Evolutionary conservation across 2,888 invertebrate species (phyloP).

Genomic region (Agapetus fuscipes): DNA sequence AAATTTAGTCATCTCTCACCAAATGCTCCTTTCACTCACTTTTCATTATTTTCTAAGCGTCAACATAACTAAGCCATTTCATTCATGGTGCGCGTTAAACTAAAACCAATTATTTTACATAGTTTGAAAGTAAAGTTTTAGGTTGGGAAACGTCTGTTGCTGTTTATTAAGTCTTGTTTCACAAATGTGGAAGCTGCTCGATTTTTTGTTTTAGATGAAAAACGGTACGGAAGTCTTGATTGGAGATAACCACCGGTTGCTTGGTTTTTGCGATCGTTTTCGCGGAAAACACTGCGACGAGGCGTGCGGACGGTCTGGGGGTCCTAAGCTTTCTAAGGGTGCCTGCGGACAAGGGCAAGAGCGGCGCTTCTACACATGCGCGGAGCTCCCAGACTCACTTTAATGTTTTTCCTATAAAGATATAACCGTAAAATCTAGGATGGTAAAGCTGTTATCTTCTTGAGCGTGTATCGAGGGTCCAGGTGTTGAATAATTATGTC

Average conservation of each 20-base stretch:
- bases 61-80: no score
- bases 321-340: neutral
- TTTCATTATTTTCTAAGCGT: no score
- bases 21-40: no score
- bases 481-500: neutral
- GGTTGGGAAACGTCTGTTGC: no score
- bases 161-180: no score
- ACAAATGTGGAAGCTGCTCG: no score
- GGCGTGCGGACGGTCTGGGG: neutral
- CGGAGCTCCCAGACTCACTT: neutral
- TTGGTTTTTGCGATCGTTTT: neutral
- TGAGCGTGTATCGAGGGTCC: neutral
- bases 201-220: no score
- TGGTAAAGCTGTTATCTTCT: neutral
- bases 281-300: neutral
- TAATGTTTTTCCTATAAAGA: constrained; percentile 9
- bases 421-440: constrained; percentile 7
- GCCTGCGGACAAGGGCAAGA: neutral
- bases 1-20: no score
- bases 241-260: constrained; percentile 8
- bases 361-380: neutral
- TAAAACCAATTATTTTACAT: no score
- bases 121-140: no score
- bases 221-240: no score
- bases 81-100: no score